Evolutionary conservation across 2,888 invertebrate genomes (phyloP).

Genomic region (Drosophila kanekoi): DNA sequence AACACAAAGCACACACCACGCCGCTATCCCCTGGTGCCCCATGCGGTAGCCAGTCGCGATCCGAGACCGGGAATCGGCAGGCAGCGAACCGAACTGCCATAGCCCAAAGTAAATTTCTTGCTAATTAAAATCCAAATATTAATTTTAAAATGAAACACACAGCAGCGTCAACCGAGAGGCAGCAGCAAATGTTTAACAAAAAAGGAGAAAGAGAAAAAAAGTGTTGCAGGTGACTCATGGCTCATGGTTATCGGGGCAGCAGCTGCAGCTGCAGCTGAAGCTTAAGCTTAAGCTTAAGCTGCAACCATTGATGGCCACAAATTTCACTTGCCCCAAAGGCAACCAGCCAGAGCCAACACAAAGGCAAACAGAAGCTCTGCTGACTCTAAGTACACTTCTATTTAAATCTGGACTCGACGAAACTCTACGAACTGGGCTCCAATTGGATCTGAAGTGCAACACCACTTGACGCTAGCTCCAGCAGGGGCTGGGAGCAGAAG

Average conservation of each 20-base stretch:
- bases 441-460: constrained; percentile 12
- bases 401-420: constrained; percentile 28
- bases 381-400: constrained; percentile 41
- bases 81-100: constrained; percentile 55
- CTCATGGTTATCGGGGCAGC: constrained; percentile 1
- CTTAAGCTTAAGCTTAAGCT: constrained; percentile 3
- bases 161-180: neutral
- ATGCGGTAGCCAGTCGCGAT: neutral
- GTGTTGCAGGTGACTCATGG: constrained; percentile 36
- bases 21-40: neutral
- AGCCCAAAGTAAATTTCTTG: constrained; percentile 75
- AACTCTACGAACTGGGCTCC: neutral
- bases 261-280: constrained; percentile 7
- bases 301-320: constrained; percentile 45
- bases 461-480: constrained; percentile 10
- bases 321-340: constrained; percentile 41
- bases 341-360: constrained; percentile 17
- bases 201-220: neutral
- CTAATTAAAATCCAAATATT: constrained; percentile 80
- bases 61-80: constrained; percentile 15
- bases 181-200: constrained; percentile 24
- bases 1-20: constrained; percentile 48
- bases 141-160: constrained; percentile 73
- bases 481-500: neutral
- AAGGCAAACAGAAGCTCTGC: constrained; percentile 43